Evolutionary conservation across 2,888 invertebrate genomes (phyloP).

Genomic region (Electrophaes corylata): DNA sequence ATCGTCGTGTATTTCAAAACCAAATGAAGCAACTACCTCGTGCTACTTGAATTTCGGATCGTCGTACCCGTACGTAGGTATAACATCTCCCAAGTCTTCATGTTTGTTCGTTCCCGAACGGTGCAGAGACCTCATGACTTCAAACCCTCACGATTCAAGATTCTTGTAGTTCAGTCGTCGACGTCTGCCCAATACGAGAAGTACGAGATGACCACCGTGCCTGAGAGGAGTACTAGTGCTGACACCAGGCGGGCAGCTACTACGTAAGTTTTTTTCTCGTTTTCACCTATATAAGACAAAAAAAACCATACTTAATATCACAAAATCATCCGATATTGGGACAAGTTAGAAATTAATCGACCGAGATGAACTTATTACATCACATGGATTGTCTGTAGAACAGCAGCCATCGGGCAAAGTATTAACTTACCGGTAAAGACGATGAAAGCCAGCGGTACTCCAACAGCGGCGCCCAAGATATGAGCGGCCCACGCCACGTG

Average conservation of each 20-base stretch:
- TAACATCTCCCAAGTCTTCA: neutral
- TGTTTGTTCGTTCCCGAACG: neutral
- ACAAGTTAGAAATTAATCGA: too few relatives aligned
- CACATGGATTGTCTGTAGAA: too few relatives aligned
- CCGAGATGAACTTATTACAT: too few relatives aligned
- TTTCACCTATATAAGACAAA: conserved; percentile 67
- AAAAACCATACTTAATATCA: neutral
- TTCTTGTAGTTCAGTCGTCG: conserved; percentile 45
- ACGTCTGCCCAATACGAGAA: conserved; percentile 50
- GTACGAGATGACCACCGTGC: conserved; percentile 43
- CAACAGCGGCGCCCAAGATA: conserved; percentile 87
- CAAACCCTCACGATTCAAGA: neutral
- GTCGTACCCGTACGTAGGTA: neutral
- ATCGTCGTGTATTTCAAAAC: neutral
- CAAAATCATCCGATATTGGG: neutral
- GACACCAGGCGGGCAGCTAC: conserved; percentile 56
- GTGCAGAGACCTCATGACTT: neutral
- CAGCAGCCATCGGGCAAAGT: neutral
- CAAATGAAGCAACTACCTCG: neutral
- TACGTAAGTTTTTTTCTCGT: conserved; percentile 52
- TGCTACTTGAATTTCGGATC: neutral
- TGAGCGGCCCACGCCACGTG: conserved; percentile 89
- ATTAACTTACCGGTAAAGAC: conserved; percentile 72
- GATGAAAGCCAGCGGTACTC: conserved; percentile 86
- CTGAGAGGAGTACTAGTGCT: conserved; percentile 48